Evolutionary conservation across 2,113 vertebrate genomes (phyloP).

Genomic region (Lanius collurio): DNA sequence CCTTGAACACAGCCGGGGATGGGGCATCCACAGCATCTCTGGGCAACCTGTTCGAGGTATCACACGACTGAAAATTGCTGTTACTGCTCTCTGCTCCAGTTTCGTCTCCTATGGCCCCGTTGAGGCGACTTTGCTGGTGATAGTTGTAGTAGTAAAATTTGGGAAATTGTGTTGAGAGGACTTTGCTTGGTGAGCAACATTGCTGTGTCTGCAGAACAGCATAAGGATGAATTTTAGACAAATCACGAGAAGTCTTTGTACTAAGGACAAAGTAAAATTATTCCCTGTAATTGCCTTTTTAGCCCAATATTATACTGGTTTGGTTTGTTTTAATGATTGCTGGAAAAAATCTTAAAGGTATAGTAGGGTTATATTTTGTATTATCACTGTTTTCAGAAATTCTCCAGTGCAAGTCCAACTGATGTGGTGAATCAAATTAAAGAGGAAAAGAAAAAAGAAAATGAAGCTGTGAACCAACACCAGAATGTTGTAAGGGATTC

Average conservation of each 20-base stretch:
- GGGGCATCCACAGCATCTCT: no score
- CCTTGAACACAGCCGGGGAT: neutral
- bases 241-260: neutral
- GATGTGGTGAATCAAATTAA: slow-evolving; percentile 7
- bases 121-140: no score
- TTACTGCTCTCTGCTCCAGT: neutral
- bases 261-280: rapidly evolving
- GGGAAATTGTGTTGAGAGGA: no score
- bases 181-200: neutral
- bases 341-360: neutral
- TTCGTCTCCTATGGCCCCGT: rapidly evolving
- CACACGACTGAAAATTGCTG: neutral
- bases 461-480: neutral
- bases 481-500: slow-evolving; percentile 66
- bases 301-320: rapidly evolving
- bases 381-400: slow-evolving; percentile 22
- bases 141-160: neutral
- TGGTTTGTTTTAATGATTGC: neutral
- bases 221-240: neutral
- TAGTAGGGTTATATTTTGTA: neutral
- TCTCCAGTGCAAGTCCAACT: neutral
- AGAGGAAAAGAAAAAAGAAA: slow-evolving; percentile 65
- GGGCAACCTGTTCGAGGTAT: neutral
- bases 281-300: neutral
- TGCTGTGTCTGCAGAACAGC: neutral